A percentile compares a stretch with the other conserved stretches of the same genome.
Evolutionary conservation across 2,113 vertebrate species (phyloP).

Genomic region (Phycodurus eques): DNA sequence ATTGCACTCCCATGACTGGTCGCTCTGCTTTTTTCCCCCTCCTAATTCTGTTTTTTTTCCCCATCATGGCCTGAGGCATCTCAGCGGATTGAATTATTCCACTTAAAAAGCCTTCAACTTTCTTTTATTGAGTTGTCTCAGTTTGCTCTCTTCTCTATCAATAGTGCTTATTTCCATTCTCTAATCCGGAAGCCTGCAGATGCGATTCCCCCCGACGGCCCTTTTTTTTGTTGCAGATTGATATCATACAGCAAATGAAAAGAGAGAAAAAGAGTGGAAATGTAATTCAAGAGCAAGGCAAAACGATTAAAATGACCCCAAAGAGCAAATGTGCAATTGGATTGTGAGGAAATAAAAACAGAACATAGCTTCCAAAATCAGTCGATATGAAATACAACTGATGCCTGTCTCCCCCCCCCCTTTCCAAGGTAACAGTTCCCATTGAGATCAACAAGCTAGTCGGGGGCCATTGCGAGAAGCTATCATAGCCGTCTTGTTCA

Average conservation of each 20-base stretch:
- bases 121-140: conserved; percentile 13
- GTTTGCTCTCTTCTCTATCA: conserved; percentile 4
- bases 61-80: background rate
- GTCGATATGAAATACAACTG: background rate
- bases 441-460: background rate
- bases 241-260: conserved; percentile 10
- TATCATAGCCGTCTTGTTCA: background rate
- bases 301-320: conserved; percentile 3
- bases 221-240: conserved; percentile 11
- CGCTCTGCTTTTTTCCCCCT: too few species aligned
- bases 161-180: conserved; percentile 11
- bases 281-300: conserved; percentile 9
- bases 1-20: conserved; percentile 4
- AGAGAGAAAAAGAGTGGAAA: background rate
- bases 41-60: background rate
- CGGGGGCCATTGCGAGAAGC: background rate
- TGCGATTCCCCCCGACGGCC: background rate
- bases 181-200: conserved; percentile 9
- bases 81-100: conserved; percentile 7
- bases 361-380: background rate
- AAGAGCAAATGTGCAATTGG: conserved; percentile 3
- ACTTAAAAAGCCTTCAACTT: conserved; percentile 15
- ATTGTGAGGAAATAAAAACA: conserved; percentile 1
- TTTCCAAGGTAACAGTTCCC: background rate
- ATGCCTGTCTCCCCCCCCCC: background rate